Conservation (phyloP, 2,888 invertebrate genomes). For the Trypoxylon attenuatum region DNA sequence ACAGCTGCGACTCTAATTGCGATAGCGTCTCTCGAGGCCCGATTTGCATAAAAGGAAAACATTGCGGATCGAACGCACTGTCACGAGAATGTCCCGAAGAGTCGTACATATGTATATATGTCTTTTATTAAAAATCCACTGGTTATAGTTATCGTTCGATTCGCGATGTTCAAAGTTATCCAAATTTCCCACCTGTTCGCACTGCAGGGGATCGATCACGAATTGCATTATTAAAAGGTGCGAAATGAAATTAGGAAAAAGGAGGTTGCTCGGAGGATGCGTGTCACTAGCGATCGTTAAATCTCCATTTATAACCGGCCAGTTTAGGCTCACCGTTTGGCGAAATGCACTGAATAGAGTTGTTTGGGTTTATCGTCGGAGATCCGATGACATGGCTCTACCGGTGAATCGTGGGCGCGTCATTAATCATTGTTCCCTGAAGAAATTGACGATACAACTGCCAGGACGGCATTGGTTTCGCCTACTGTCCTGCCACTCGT, state of each 20-base stretch:
- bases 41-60: slow-evolving; percentile 65
- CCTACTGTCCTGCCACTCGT: slow-evolving; percentile 6
- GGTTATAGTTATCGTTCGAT: slow-evolving; percentile 21
- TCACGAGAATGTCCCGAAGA: too few species aligned
- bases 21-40: slow-evolving; percentile 52
- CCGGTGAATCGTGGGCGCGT: slow-evolving; percentile 51
- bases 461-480: slow-evolving; percentile 23
- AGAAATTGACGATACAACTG: slow-evolving; percentile 29
- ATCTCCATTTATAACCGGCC: slow-evolving; percentile 34
- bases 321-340: slow-evolving; percentile 21
- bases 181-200: not conserved
- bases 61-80: slow-evolving; percentile 26
- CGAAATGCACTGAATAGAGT: slow-evolving; percentile 44
- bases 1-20: slow-evolving; percentile 68
- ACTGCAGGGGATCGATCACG: not conserved
- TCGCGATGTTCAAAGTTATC: not conserved
- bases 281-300: slow-evolving; percentile 27
- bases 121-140: slow-evolving; percentile 34
- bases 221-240: not conserved
- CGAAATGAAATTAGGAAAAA: slow-evolving; percentile 15
- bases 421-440: slow-evolving; percentile 64
- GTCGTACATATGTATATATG: slow-evolving; percentile 42
- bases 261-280: not conserved
- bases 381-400: slow-evolving; percentile 60
- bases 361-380: slow-evolving; percentile 43